Evolutionary conservation across 2,113 vertebrate genomes (phyloP).

Genomic region (Saguinus imperator): DNA sequence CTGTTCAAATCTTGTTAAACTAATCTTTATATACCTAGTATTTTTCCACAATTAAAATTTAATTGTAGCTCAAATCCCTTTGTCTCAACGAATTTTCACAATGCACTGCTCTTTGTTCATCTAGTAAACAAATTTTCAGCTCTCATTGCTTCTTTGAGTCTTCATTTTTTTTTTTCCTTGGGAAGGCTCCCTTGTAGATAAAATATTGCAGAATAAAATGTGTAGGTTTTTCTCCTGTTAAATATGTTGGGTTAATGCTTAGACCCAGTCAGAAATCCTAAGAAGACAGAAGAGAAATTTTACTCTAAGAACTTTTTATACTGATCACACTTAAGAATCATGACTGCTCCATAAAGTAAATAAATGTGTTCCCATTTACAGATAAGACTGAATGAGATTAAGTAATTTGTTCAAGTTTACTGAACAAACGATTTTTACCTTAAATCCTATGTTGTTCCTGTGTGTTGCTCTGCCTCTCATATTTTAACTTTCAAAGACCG

Average conservation of each 20-base stretch:
- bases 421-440: neutral
- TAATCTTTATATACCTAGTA: neutral
- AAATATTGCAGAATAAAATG: neutral
- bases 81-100: neutral
- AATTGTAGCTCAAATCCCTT: neutral
- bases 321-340: conserved; percentile 4
- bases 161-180: neutral
- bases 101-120: neutral
- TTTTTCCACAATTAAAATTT: neutral
- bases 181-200: neutral
- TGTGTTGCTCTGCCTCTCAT: neutral
- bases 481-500: conserved; percentile 18
- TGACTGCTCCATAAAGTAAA: neutral
- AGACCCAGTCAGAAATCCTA: neutral
- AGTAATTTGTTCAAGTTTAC: neutral
- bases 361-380: neutral
- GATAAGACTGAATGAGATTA: neutral
- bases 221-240: neutral
- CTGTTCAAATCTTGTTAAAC: neutral
- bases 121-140: neutral
- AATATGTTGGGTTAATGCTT: neutral
- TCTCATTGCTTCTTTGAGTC: neutral
- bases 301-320: neutral
- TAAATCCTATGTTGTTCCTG: neutral
- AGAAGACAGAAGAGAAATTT: neutral